phyloP scores from a whole-genome alignment of 2,888 invertebrate species.

The Loripinus fragilis region DNA sequence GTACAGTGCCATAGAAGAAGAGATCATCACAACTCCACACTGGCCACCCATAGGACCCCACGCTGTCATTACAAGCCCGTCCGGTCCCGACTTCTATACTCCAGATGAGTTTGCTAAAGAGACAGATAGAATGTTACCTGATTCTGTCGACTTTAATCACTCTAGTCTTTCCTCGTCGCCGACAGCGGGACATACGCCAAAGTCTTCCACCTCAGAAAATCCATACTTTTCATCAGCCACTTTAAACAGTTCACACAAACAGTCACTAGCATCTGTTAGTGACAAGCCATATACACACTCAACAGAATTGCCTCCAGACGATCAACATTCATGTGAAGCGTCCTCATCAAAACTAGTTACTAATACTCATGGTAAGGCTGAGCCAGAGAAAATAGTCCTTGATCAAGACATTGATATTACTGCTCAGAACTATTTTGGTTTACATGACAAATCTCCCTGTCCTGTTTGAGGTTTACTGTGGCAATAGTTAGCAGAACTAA shows the following conservation, averaged over 20 bases:
- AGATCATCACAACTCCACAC: conserved; percentile 68
- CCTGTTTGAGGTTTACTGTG: background rate
- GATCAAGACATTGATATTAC: background rate
- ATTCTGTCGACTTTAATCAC: conserved; percentile 19
- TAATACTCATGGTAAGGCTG: background rate
- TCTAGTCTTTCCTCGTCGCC: conserved; percentile 22
- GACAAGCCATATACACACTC: background rate
- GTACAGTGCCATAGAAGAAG: conserved; percentile 75
- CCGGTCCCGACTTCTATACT: conserved; percentile 13
- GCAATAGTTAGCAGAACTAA: no score
- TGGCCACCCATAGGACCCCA: conserved; percentile 77
- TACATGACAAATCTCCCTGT: conserved; percentile 11
- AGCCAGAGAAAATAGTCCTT: background rate
- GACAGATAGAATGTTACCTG: conserved; percentile 52
- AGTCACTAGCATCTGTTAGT: background rate
- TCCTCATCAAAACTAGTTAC: background rate
- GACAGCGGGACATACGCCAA: conserved; percentile 16
- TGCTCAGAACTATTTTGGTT: conserved; percentile 3
- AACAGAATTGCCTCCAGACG: background rate
- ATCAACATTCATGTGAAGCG: background rate
- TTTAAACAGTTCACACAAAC: background rate
- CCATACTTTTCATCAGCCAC: conserved; percentile 17
- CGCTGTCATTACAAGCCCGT: background rate
- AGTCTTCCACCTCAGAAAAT: conserved; percentile 28
- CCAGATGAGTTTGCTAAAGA: conserved; percentile 41